These are phyloP conservation scores for Cyprinodon variegatus DNA, from an alignment of 2,113 vertebrate species.

Conservation along the genomic window DNA sequence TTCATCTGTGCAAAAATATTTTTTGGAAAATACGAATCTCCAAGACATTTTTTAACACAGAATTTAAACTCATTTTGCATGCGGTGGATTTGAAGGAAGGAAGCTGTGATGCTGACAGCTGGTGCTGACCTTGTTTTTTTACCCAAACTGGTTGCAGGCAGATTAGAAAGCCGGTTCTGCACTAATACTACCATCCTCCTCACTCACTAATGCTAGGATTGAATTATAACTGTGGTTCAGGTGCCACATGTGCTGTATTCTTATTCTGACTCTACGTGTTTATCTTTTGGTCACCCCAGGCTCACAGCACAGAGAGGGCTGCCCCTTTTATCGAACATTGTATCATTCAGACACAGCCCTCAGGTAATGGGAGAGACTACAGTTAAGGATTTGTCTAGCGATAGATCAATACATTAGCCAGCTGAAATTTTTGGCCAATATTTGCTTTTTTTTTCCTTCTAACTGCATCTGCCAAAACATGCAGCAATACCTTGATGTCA, in stretches of 20 bases:
- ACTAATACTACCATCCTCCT: slow-evolving; percentile 8
- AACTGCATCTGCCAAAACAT: too few relatives aligned
- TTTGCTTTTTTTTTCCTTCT: too few relatives aligned
- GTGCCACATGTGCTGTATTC: background rate
- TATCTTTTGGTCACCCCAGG: background rate
- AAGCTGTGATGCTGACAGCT: slow-evolving; percentile 33
- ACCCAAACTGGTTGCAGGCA: slow-evolving; percentile 15
- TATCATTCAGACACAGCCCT: background rate
- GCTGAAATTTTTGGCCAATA: too few relatives aligned
- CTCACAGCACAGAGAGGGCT: background rate
- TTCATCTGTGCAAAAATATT: background rate
- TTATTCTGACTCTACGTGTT: background rate
- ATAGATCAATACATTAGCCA: too few relatives aligned
- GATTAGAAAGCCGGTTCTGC: slow-evolving; percentile 33
- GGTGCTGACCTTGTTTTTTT: slow-evolving; percentile 39
- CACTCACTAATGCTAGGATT: background rate
- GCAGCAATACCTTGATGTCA: too few relatives aligned
- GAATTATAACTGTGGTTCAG: background rate
- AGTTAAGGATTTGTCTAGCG: too few relatives aligned
- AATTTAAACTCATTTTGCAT: slow-evolving; percentile 8
- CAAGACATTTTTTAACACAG: slow-evolving; percentile 1
- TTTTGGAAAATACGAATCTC: slow-evolving; percentile 47
- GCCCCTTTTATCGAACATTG: background rate
- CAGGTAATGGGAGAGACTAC: too few relatives aligned
- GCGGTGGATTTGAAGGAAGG: slow-evolving; percentile 26